Evolutionary conservation across 2,113 vertebrate species (phyloP), one percentile per base, ranked within the genome.

Genomic region (Bubo scandiacus): DNA sequence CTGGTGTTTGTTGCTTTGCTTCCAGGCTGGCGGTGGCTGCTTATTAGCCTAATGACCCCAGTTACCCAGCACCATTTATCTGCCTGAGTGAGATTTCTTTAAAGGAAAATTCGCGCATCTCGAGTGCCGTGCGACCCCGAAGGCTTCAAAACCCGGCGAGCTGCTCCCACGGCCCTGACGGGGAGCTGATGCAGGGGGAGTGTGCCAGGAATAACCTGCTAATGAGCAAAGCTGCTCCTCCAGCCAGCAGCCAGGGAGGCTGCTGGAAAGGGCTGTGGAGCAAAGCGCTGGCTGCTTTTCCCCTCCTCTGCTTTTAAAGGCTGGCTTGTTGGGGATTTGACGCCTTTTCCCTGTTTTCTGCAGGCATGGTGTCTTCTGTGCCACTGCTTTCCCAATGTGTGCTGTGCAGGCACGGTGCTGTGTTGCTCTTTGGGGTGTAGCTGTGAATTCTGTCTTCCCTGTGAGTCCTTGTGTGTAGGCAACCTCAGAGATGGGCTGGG

Each of bases 21-120:
- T 91, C 92, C 91, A 90, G 81, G 85, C 95, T 91, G 87, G 29
- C 2, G 6, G 72, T 90, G 91, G 81, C 81, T 89, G 73, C 94
- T 87, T 57, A 75, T 97, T 97, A 96, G 95, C 96, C 86, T 94
- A 75, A 82, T 88, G 91, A 94, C 94, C 94, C 57, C 54, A 3
- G 77, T 79, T 95, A 75, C 81, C 62, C 90, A 86, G 88, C 72
- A 42, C 92, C 94, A 52, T 94, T 96, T 94, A 91, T 94, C 91
- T 89, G 81, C 66, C 66, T 23, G 30, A 87, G 34, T 21, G 82
- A 86, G 65, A 63, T 84, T 87, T 84, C 92, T 90, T 83, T 81
- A 81, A 86, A 92, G 81, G 82, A 70, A 92, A 57, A 81, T 93
- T 81, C 11, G 6, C 4, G 5, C 7, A 9, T 89, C 81, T 92